Percentiles rank a stretch among this genome's conserved stretches.
Evolutionary conservation across 23 tunicate genomes (phyloP).

Genomic region (Corella eumyota): DNA sequence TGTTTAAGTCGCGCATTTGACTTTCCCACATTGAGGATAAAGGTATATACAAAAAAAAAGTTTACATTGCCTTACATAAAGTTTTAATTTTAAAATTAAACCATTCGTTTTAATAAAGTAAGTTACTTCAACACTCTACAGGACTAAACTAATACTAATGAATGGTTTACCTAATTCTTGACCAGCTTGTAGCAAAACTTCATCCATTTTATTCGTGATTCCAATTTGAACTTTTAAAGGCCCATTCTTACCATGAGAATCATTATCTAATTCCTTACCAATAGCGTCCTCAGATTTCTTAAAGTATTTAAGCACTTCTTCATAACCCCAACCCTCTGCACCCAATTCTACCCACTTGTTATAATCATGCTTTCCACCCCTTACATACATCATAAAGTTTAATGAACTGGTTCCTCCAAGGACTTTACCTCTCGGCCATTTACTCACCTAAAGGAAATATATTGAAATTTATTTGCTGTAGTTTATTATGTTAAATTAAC

Average conservation of each 20-base stretch:
- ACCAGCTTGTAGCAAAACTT: slow-evolving; percentile 19
- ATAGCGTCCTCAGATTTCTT: slow-evolving; percentile 32
- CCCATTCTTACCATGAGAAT: slow-evolving; percentile 37
- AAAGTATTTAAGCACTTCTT: slow-evolving; percentile 39
- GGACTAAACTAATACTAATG: too few relatives aligned
- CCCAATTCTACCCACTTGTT: slow-evolving; percentile 61
- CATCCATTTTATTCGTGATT: slow-evolving; percentile 8
- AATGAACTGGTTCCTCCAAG: slow-evolving; percentile 67
- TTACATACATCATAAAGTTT: slow-evolving; percentile 40
- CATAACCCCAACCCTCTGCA: slow-evolving; percentile 60
- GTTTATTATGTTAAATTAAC: too few relatives aligned
- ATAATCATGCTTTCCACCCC: slow-evolving; percentile 58
- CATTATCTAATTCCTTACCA: neutral
- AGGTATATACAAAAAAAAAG: too few relatives aligned
- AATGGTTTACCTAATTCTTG: slow-evolving; percentile 58
- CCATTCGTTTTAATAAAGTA: too few relatives aligned
- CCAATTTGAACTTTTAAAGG: slow-evolving; percentile 17
- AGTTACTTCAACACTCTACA: too few relatives aligned
- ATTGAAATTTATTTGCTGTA: too few relatives aligned
- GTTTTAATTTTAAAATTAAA: too few relatives aligned
- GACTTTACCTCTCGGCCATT: slow-evolving; percentile 56
- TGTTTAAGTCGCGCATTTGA: too few relatives aligned
- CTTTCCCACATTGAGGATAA: too few relatives aligned
- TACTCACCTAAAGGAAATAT: slow-evolving; percentile 26
- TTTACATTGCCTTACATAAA: too few relatives aligned